Conservation (phyloP, 2,888 invertebrate genomes). For the Dolomedes plantarius region DNA sequence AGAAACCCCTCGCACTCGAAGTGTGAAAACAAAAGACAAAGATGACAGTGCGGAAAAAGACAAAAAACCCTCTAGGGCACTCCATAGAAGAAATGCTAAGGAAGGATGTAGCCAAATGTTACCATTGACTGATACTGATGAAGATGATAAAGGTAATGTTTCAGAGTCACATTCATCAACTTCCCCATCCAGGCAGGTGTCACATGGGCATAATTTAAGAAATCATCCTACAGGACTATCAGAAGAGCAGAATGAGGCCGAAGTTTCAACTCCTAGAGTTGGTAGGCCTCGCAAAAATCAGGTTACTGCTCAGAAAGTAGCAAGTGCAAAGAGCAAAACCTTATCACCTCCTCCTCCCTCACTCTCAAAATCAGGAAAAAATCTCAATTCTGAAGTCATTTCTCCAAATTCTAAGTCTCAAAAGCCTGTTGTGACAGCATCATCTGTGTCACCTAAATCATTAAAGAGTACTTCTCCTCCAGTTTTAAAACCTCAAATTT, state of each 20-base stretch:
- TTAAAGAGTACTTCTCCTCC: conserved; percentile 66
- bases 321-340: conserved; percentile 18
- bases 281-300: conserved; percentile 39
- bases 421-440: background rate
- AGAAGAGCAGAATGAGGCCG: conserved; percentile 30
- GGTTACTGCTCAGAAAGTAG: background rate
- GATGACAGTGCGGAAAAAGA: conserved; percentile 28
- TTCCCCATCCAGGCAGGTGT: conserved; percentile 31
- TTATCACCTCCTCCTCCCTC: conserved; percentile 61
- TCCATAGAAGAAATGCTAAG: conserved; percentile 44
- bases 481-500: conserved; percentile 69
- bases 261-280: conserved; percentile 28
- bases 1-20: conserved; percentile 20
- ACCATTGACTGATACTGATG: conserved; percentile 54
- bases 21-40: conserved; percentile 41
- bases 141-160: conserved; percentile 28
- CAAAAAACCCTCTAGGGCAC: conserved; percentile 25
- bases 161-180: background rate
- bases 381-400: background rate
- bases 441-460: conserved; percentile 35
- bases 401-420: conserved; percentile 3
- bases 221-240: conserved; percentile 30
- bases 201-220: conserved; percentile 47
- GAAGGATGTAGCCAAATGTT: conserved; percentile 29
- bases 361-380: conserved; percentile 49